A percentile compares a stretch with the other conserved stretches of the same genome.
Conservation (phyloP, 2,113 vertebrate species). For the Takifugu bimaculatus region DNA sequence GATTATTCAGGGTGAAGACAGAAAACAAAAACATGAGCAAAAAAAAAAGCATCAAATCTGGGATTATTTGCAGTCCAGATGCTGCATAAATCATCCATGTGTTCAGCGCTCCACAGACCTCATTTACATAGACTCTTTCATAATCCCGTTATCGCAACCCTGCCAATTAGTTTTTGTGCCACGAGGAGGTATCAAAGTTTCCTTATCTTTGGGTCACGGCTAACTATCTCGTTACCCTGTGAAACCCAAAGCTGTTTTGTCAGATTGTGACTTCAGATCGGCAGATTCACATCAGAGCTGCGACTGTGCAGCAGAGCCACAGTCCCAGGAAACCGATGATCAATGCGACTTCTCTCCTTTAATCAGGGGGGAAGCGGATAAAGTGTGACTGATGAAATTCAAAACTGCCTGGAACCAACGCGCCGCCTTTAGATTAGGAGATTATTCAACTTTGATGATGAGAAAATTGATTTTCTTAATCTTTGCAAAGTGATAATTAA, state of each 20-base stretch:
- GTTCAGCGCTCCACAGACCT: not conserved
- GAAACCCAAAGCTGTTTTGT: conserved; percentile 21
- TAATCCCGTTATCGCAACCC: conserved; percentile 37
- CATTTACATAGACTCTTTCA: conserved; percentile 9
- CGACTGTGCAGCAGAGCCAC: not conserved
- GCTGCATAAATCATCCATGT: conserved; percentile 8
- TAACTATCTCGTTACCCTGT: conserved; percentile 24
- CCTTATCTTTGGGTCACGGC: conserved; percentile 28
- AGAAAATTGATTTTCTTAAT: not conserved
- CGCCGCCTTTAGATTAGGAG: conserved; percentile 6
- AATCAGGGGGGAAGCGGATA: conserved; percentile 21
- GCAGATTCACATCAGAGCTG: conserved; percentile 22
- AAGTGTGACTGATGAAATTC: conserved; percentile 18
- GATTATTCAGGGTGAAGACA: conserved; percentile 9
- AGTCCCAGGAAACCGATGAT: conserved; percentile 17
- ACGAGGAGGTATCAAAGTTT: conserved; percentile 18
- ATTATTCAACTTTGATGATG: conserved; percentile 13
- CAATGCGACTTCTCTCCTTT: conserved; percentile 18
- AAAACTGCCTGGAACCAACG: not conserved
- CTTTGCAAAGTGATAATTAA: conserved; percentile 11
- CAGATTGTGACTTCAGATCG: conserved; percentile 22
- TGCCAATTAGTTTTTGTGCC: conserved; percentile 35
- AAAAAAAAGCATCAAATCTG: not conserved
- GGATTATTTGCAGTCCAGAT: conserved; percentile 25
- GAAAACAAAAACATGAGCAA: not conserved